Base-by-base conservation (phyloP, 2,113 vertebrate genomes). In the Arizona elegans region DNA sequence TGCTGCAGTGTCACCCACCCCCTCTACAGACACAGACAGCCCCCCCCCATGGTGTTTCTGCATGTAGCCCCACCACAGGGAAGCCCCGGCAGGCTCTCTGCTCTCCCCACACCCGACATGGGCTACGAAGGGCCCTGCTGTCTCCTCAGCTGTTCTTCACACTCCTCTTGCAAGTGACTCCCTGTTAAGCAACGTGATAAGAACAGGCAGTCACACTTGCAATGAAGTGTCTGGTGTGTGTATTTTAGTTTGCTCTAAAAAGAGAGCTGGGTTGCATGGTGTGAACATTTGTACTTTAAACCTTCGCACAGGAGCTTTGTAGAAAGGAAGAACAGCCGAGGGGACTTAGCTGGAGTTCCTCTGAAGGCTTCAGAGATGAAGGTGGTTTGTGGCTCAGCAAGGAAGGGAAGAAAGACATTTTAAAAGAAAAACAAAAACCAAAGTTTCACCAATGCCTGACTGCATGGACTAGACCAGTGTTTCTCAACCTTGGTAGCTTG, bases 241-340 rank as follows among this genome's bases (percentile, higher is more conserved):
- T 92, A 58, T 92, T 93, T 94, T 89, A 29, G 88, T 94, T 85
- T 50, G 65, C 53, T 90, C 94, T 94, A 92, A 93, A 93, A 85
- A 92, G 59, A 89, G 65, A 92, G 58, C 50, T 47, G 81, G 89
- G 90, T 86, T 90, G 81, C 43, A 47, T 89, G 24, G 89, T 50
- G 86, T 43, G 62, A 91, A 91, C 87, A 86, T 87, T 87, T 47
- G 23, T 90, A 85, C 88, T 89, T 93, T 62, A 81, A 81, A 75
- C 58, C 9, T 58, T 47, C 70, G 58, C 21, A 55, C 59, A 70
- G 23, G 38, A 86, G 75, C 43, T n/a, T 29, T 12, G 11, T 17
- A n/a, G 91, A 47, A 24, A 38, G 9, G 86, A 54, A 86, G 75
- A 58, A 43, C n/a, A n/a, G 62, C 81, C 10, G 7, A 43, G 33